phyloP scores from a whole-genome alignment of 2,113 vertebrate species.

The Peromyscus maniculatus region DNA sequence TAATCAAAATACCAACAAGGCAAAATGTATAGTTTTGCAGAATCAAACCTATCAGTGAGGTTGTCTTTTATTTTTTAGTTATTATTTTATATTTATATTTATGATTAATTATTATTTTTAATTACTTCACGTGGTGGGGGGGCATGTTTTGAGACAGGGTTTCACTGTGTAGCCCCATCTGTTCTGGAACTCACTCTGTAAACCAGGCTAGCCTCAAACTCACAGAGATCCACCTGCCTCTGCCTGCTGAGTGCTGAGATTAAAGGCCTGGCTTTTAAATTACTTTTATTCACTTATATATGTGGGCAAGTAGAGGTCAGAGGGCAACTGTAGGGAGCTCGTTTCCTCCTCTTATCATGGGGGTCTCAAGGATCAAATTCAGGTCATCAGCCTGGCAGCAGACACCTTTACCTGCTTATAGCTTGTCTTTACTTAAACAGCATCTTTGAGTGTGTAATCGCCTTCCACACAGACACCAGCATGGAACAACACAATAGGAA shows the following conservation, averaged over 20 bases:
- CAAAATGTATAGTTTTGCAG: constrained; percentile 6
- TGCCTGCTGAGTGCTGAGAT: background rate
- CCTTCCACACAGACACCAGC: background rate
- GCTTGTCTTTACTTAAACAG: background rate
- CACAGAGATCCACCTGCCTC: background rate
- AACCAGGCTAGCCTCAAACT: background rate
- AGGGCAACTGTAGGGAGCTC: background rate
- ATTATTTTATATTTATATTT: too few species aligned
- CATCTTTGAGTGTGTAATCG: background rate
- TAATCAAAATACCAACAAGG: constrained; percentile 42
- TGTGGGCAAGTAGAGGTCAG: background rate
- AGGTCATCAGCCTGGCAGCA: background rate
- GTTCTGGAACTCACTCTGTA: background rate
- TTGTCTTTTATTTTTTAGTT: background rate
- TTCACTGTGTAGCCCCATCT: background rate
- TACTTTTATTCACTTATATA: background rate
- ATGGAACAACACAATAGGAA: background rate
- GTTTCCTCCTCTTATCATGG: background rate
- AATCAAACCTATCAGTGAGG: background rate
- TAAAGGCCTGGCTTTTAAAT: background rate
- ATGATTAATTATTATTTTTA: too few species aligned
- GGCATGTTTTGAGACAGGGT: background rate
- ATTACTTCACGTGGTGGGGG: background rate
- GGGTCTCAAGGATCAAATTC: background rate
- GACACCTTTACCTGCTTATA: background rate